Percentiles rank a stretch among this genome's conserved stretches.
Conservation (phyloP, 2,888 invertebrate genomes). For the Zaprionus bogoriensis region DNA sequence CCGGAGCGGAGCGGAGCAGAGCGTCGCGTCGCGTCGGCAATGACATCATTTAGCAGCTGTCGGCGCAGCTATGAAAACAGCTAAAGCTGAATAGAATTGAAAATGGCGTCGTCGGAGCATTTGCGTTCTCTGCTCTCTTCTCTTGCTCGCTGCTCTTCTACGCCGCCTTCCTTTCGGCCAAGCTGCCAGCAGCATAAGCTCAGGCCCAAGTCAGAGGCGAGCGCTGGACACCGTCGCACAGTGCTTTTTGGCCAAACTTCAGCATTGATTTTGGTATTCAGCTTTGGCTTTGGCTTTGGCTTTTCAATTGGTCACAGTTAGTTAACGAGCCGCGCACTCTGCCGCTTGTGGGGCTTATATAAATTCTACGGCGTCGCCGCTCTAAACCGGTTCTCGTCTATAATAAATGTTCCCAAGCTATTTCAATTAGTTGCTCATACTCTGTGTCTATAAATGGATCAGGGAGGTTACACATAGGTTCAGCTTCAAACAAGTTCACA, state of each 20-base stretch:
- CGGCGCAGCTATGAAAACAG: slow-evolving; percentile 44
- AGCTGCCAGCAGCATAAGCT: slow-evolving; percentile 27
- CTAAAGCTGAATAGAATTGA: slow-evolving; percentile 46
- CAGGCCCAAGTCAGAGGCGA: slow-evolving; percentile 21
- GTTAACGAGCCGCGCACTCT: slow-evolving; percentile 25
- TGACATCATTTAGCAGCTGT: slow-evolving; percentile 65
- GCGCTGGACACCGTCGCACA: not conserved
- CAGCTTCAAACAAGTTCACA: no score
- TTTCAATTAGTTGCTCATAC: slow-evolving; percentile 67
- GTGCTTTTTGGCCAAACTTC: slow-evolving; percentile 14
- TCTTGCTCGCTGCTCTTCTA: not conserved
- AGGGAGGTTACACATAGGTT: no score
- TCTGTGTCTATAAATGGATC: not conserved
- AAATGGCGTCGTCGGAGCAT: slow-evolving; percentile 55
- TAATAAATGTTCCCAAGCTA: slow-evolving; percentile 55
- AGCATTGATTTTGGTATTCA: slow-evolving; percentile 38
- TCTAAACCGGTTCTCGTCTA: slow-evolving; percentile 60
- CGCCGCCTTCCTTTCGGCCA: slow-evolving; percentile 1
- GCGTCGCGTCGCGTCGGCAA: slow-evolving; percentile 49
- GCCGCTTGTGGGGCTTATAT: slow-evolving; percentile 30
- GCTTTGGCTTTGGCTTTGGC: slow-evolving; percentile 10
- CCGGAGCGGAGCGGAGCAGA: no score
- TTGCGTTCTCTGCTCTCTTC: not conserved
- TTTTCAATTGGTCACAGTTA: slow-evolving; percentile 46
- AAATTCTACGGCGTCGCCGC: slow-evolving; percentile 30